Conservation (phyloP, 1,140 invertebrate genomes). For the Chironomus tepperi region DNA sequence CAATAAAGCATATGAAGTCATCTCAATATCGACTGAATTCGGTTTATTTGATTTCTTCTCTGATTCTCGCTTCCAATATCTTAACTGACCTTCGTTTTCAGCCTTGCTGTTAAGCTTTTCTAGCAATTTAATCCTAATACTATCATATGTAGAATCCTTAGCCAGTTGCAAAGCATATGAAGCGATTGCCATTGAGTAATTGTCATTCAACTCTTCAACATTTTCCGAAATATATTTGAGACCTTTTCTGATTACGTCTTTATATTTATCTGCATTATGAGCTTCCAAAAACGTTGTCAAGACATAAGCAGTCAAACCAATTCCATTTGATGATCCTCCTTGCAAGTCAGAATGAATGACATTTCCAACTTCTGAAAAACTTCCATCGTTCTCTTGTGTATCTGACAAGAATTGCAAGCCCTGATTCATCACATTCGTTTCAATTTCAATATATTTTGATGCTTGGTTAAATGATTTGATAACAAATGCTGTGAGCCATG, state of each 20-base stretch:
- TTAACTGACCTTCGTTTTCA: conserved; percentile 34
- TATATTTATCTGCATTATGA: conserved; percentile 36
- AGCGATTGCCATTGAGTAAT: conserved; percentile 66
- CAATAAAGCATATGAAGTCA: conserved; percentile 73
- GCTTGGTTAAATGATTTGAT: conserved; percentile 80
- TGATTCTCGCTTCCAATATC: conserved; percentile 46
- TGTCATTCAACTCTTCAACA: conserved; percentile 60
- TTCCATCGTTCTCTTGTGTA: conserved; percentile 70
- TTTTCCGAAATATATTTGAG: conserved; percentile 44
- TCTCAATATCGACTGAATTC: conserved; percentile 71
- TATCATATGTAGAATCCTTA: conserved; percentile 42
- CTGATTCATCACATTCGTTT: conserved; percentile 58
- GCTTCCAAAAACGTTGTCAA: conserved; percentile 72
- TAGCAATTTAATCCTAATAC: conserved; percentile 29
- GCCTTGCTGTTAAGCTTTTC: conserved; percentile 31
- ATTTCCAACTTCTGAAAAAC: conserved; percentile 69
- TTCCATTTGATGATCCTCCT: conserved; percentile 54
- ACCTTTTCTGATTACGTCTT: conserved; percentile 38
- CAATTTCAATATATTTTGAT: conserved; percentile 67
- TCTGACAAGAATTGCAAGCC: conserved; percentile 72
- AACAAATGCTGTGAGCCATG: conserved; percentile 95
- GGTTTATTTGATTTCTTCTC: conserved; percentile 59
- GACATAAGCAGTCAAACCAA: conserved; percentile 72
- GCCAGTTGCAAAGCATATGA: conserved; percentile 69
- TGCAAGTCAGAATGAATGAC: conserved; percentile 75